Base-by-base conservation (phyloP, 2,113 vertebrate genomes). In the Corythaixoides concolor region DNA sequence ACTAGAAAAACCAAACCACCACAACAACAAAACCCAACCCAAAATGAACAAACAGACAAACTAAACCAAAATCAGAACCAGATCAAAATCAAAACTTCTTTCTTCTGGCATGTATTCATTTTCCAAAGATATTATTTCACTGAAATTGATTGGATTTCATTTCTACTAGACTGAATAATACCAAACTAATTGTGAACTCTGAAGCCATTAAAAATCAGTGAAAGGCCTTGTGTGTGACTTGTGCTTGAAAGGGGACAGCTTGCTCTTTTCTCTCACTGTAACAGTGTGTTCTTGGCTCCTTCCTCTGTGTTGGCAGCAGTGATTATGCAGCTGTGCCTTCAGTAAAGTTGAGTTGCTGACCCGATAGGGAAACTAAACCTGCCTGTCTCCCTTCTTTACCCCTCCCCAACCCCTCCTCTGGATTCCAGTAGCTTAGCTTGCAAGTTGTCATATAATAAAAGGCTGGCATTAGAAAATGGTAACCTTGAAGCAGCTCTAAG, bases 391-490 rank as follows among this genome's bases (percentile, higher is more conserved):
- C 20, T 67, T 64, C 47, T 79, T 87, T 69, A 56, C 26, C 5
- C 9, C 16, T 86, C 7, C 10, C 17, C 1, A 0, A 28, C 12
- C 23, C 5, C 10, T 74, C 5, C 23, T 8, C 20, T 1, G 16
- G 30, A 43, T 92, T 86, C 58, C 43, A 73, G 72, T 73, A 58
- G 49, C 49, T 94, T 85, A 50, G 12, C 67, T 92, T 80, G 16
- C 21, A 56, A 33, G 50, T 43, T 49, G 35, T 49, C 52, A 5
- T 79, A n/a, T 67, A 50, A 26, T 59, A 56, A 50, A 72, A 79
- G 26, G 5, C 16, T 85, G n/a, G 11, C 26, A 15, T 55, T 85
- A 67, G 66, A 32, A 92, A 82, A 24, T 32, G 2, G 12, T 76
- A 49, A 80, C 59, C 30, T 83, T 73, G 67, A 83, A 79, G 49